Percentiles rank a stretch among this genome's conserved stretches.
phyloP scores from a whole-genome alignment of 2,113 vertebrate species.

The Bufo bufo region DNA sequence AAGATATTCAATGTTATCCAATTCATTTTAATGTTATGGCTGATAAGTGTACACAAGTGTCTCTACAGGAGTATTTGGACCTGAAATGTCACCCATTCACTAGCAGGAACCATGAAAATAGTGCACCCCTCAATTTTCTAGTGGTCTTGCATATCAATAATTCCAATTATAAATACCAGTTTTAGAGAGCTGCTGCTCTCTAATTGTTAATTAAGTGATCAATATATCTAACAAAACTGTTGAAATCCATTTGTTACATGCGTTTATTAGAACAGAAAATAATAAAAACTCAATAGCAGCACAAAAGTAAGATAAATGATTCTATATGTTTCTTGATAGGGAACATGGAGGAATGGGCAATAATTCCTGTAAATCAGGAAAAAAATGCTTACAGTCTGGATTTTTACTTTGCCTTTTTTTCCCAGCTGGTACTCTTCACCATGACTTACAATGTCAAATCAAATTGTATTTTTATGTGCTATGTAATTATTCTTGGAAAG shows the following conservation, averaged over 20 bases:
- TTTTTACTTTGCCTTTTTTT: not conserved
- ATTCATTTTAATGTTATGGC: too few species aligned
- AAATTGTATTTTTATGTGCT: constrained; percentile 3
- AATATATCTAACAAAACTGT: too few species aligned
- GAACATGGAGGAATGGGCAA: not conserved
- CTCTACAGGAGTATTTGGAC: not conserved
- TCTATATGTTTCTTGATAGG: not conserved
- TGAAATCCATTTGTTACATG: not conserved
- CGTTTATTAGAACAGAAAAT: not conserved
- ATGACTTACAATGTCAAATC: constrained; percentile 15
- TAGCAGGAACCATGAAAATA: not conserved
- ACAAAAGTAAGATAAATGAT: not conserved
- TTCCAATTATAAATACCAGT: not conserved
- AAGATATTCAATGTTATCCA: too few species aligned
- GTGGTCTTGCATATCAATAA: not conserved
- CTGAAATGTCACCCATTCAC: not conserved
- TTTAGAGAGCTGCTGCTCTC: too few species aligned
- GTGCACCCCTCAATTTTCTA: not conserved
- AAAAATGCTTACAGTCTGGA: not conserved
- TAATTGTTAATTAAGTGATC: too few species aligned
- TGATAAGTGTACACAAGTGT: not conserved
- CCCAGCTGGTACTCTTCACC: constrained; percentile 41
- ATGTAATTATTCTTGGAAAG: constrained; percentile 35
- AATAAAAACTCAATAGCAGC: not conserved
- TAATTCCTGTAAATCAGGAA: not conserved